Conservation (phyloP, 2,113 vertebrate genomes). For the Pachyramphus minor region DNA sequence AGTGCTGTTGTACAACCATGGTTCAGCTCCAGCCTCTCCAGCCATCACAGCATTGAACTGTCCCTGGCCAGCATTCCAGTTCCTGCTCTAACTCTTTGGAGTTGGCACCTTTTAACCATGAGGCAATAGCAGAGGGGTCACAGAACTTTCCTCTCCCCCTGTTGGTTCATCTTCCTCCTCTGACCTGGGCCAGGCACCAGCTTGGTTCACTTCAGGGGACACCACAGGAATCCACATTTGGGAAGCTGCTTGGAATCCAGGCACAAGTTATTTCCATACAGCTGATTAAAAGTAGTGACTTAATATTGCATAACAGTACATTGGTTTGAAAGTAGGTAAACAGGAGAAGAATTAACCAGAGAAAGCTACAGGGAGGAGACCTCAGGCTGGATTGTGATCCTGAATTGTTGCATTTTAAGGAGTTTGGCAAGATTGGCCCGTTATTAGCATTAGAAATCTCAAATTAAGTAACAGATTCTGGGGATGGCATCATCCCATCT, state of each 20-base stretch:
- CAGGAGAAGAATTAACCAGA: not conserved
- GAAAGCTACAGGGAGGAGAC: not conserved
- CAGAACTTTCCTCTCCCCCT: not conserved
- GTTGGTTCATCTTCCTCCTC: not conserved
- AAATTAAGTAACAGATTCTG: not conserved
- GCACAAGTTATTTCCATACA: not conserved
- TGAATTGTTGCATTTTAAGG: not conserved
- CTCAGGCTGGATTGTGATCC: not conserved
- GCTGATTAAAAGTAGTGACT: not conserved
- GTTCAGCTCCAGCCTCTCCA: not conserved
- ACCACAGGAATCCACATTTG: not conserved
- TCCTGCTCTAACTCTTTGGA: not conserved
- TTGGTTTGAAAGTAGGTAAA: not conserved
- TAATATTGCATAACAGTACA: not conserved
- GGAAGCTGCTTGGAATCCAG: not conserved
- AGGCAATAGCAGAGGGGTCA: not conserved
- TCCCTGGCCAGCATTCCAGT: not conserved
- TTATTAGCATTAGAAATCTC: not conserved
- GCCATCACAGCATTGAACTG: not conserved
- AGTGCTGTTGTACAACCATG: not conserved
- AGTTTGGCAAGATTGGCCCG: not conserved
- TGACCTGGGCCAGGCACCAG: accelerated
- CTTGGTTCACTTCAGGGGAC: not conserved
- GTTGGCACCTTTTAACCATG: not conserved
- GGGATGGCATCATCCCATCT: not conserved